phyloP scores from a whole-genome alignment of 2,888 invertebrate genomes.

The Azorinus chamasolen region DNA sequence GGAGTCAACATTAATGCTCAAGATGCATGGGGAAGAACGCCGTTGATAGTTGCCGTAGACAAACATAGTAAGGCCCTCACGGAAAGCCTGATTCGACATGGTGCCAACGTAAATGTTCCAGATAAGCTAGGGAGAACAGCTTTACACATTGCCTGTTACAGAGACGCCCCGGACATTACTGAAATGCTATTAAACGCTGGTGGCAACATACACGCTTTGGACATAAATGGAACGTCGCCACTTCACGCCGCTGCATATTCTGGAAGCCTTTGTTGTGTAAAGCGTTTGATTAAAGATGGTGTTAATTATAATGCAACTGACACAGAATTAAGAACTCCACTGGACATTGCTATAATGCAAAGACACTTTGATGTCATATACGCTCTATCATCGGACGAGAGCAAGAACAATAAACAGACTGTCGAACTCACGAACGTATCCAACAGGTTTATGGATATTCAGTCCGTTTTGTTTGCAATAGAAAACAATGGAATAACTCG shows the following conservation, averaged over 20 bases:
- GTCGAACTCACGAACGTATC: constrained; percentile 23
- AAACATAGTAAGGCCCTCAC: not conserved
- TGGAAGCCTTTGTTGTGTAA: constrained; percentile 12
- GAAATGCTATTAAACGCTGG: constrained; percentile 26
- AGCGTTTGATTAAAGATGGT: constrained; percentile 22
- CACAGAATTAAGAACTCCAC: constrained; percentile 21
- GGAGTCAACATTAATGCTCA: constrained; percentile 11
- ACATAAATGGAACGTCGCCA: constrained; percentile 29
- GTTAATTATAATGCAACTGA: constrained; percentile 24
- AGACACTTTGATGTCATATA: constrained; percentile 3
- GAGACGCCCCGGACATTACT: constrained; percentile 1
- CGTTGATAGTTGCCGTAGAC: constrained; percentile 11
- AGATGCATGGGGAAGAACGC: constrained; percentile 23
- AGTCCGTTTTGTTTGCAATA: constrained; percentile 18
- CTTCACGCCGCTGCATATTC: constrained; percentile 50
- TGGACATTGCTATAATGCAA: constrained; percentile 20
- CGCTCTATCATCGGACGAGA: not conserved
- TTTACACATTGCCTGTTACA: constrained; percentile 28
- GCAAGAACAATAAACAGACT: no score
- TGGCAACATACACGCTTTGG: constrained; percentile 28
- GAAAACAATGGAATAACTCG: constrained; percentile 14
- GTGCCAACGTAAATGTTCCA: constrained; percentile 5
- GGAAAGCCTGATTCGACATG: constrained; percentile 1
- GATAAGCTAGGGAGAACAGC: constrained; percentile 16
- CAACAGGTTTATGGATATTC: constrained; percentile 15